phyloP scores from a whole-genome alignment of 2,888 invertebrate genomes.

The Coremacera marginata region DNA sequence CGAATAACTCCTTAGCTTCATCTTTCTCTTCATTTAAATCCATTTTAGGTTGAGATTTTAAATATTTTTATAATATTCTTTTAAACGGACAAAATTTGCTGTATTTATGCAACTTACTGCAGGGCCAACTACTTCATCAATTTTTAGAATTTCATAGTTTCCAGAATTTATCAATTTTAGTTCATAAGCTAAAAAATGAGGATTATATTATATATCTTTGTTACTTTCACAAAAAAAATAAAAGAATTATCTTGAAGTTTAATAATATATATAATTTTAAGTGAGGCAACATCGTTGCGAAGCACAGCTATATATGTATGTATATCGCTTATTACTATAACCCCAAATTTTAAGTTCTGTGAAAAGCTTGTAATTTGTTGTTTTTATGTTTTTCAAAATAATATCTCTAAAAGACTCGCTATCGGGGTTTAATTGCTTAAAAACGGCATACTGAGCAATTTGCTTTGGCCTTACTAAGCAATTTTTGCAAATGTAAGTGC shows the following conservation, averaged over 20 bases:
- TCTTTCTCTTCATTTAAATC: not conserved
- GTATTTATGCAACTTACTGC: not conserved
- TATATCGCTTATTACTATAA: too few relatives aligned
- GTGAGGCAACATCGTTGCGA: too few relatives aligned
- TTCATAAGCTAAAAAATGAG: not conserved
- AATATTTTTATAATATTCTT: too few relatives aligned
- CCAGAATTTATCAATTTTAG: not conserved
- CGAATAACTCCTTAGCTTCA: not conserved
- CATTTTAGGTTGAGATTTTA: too few relatives aligned
- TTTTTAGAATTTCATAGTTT: too few relatives aligned
- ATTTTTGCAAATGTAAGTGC: not conserved
- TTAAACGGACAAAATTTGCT: too few relatives aligned
- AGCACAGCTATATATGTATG: too few relatives aligned
- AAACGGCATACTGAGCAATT: not conserved
- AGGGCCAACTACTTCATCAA: not conserved
- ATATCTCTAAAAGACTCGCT: too few relatives aligned
- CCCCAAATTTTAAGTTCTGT: not conserved
- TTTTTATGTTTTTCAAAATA: too few relatives aligned
- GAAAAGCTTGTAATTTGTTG: not conserved
- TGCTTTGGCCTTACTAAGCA: not conserved
- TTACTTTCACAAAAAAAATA: not conserved
- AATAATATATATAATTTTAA: too few relatives aligned
- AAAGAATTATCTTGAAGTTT: not conserved
- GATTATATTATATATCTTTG: not conserved
- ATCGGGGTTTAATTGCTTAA: too few relatives aligned